Evolutionary conservation across 1,140 invertebrate genomes (phyloP), one percentile per base, ranked within the genome.

Genomic region (Atta cephalotes): DNA sequence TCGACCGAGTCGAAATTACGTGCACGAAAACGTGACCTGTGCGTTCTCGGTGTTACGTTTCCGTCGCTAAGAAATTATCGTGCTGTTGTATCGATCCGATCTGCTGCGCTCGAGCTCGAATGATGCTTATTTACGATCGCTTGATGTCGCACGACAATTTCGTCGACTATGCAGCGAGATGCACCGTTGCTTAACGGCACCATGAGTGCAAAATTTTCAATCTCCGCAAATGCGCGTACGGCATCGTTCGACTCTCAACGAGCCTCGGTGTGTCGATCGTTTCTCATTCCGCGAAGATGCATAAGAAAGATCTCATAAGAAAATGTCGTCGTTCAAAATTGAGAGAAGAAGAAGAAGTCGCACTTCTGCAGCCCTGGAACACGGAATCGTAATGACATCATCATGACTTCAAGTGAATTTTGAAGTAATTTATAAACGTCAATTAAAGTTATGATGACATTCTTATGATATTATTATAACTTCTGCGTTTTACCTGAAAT

Each of bases 111-210:
- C 66, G 9, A 16, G 14, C 51, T 35, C 79, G n/a, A 16, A 45
- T 18, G 25, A 25, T n/a, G 70, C 51, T 70, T 25, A 72, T 82
- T 71, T 25, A 31, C 51, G 16, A 25, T 39, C 28, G 16, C 5
- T 45, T 9, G 39, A 12, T 18, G 53, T 10, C 53, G 58, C 70
- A 9, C 18, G 58, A 70, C 3, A 9, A 65, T 49, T 31, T 18
- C 45, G 21, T 10, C 12, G 51, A 16, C 71, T 62, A n/a, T 45
- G 68, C 65, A 18, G 62, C 21, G 58, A 31, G 76, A 58, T 90
- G 79, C 90, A 87, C 90, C 87, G 89, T 92, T 92, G 89, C 72
- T 66, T 91, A 92, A 92, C 90, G 90, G 90, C 88, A 92, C 76
- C 68, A 85, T 90, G 90, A 80, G 87, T 91, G 78, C 68, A 58